phyloP scores from a whole-genome alignment of 2,113 vertebrate genomes.

The Colossoma macropomum region DNA sequence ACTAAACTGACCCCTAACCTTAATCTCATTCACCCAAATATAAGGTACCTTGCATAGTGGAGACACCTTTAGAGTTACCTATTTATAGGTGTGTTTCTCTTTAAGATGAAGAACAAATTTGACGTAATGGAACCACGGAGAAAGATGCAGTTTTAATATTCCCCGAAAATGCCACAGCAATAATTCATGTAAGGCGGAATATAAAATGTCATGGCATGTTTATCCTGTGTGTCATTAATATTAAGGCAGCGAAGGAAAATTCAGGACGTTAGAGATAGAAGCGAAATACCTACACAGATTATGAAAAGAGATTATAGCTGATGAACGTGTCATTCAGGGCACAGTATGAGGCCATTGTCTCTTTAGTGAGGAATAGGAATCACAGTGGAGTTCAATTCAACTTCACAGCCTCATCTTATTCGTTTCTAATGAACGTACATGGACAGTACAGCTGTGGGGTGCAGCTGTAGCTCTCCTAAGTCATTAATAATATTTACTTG shows the following conservation, averaged over 20 bases:
- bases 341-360: not conserved
- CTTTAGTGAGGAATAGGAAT: not conserved
- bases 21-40: no score
- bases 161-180: not conserved
- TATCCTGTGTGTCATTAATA: slow-evolving; percentile 5
- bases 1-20: no score
- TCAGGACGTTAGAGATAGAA: not conserved
- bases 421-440: not conserved
- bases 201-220: slow-evolving; percentile 8
- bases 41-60: no score
- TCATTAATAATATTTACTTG: no score
- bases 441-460: not conserved
- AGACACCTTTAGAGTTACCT: not conserved
- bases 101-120: not conserved
- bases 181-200: not conserved
- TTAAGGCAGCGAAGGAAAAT: no score
- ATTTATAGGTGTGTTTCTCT: not conserved
- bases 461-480: not conserved
- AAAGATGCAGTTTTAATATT: not conserved
- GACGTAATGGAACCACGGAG: not conserved
- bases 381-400: not conserved
- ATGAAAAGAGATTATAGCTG: not conserved
- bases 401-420: not conserved
- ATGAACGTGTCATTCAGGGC: not conserved
- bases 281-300: not conserved